Base-by-base conservation (phyloP, 2,797 vertebrate species). In the Arnoldichthys spilopterus region DNA sequence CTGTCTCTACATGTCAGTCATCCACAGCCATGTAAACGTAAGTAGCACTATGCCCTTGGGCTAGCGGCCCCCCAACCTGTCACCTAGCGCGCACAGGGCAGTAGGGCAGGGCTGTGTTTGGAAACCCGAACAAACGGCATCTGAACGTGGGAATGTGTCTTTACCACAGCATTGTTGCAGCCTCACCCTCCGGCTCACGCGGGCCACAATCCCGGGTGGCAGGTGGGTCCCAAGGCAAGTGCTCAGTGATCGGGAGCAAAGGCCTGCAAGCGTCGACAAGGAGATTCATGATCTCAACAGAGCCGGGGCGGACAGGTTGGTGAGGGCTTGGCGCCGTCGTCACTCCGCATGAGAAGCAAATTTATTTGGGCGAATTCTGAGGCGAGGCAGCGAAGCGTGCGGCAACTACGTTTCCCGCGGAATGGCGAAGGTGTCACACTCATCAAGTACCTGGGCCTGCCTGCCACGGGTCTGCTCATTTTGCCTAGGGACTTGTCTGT, bases 401-500 rank as follows among this genome's bases (percentile, higher is more conserved):
- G 86, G 89, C 87, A 89, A 91, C 90, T 90, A 91, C 93, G 91
- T 91, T 92, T 90, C 91, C 89, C 88, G 89, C 82, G 90, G 90
- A 89, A 91, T 85, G 90, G 89, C 68, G 88, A 91, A 91, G 93
- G 93, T 94, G 94, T 94, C 94, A 94, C 89, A 91, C 90, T 92
- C 92, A 91, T 93, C 93, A 93, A 90, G 90, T 93, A 94, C 93
- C 91, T 93, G 92, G 91, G 90, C 90, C 89, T 85, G 90, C 92
- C 88, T 92, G 91, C 90, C 84, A 88, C 77, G 82, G 86, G 87
- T 91, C 88, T 86, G 87, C 86, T 86, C 87, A 86, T 93, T 92
- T 93, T 90, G 93, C 93, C 93, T 91, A 86, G 93, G 93, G 93
- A 93, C 92, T 92, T 90, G 90, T 93, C 93, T 95, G 93, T 95